phyloP scores from a whole-genome alignment of 2,888 invertebrate genomes.

The Sclerodermus sp. region DNA sequence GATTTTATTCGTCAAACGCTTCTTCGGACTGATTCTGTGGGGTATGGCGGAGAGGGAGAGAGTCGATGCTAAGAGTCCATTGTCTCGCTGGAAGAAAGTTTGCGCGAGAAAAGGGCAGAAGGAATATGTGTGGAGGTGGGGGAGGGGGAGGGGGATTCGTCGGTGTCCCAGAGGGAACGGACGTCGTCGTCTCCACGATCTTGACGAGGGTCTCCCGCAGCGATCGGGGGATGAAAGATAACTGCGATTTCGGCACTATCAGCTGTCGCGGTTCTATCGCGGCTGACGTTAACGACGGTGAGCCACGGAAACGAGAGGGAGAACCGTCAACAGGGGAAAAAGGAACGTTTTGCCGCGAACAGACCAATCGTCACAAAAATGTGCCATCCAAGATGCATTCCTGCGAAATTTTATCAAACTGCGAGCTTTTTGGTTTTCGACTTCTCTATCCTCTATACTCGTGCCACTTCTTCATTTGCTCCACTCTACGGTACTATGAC shows the following conservation, averaged over 20 bases:
- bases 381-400: no score
- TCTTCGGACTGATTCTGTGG: no score
- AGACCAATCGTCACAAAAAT: slow-evolving; percentile 6
- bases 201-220: slow-evolving; percentile 14
- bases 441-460: no score
- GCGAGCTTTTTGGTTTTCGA: no score
- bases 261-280: slow-evolving; percentile 16
- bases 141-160: neutral
- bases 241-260: slow-evolving; percentile 20
- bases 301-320: slow-evolving; percentile 14
- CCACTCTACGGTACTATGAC: no score
- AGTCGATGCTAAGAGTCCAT: no score
- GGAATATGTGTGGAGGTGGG: neutral
- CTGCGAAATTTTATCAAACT: no score
- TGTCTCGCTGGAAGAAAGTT: neutral
- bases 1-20: no score
- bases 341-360: neutral
- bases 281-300: slow-evolving; percentile 19
- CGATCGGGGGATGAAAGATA: slow-evolving; percentile 6
- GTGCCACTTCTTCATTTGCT: no score
- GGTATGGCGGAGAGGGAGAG: no score
- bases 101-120: neutral
- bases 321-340: slow-evolving; percentile 4
- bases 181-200: slow-evolving; percentile 11
- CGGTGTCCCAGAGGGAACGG: neutral